Conservation (phyloP, 1,140 invertebrate genomes). For the Tetranychus cinnabarinus region DNA sequence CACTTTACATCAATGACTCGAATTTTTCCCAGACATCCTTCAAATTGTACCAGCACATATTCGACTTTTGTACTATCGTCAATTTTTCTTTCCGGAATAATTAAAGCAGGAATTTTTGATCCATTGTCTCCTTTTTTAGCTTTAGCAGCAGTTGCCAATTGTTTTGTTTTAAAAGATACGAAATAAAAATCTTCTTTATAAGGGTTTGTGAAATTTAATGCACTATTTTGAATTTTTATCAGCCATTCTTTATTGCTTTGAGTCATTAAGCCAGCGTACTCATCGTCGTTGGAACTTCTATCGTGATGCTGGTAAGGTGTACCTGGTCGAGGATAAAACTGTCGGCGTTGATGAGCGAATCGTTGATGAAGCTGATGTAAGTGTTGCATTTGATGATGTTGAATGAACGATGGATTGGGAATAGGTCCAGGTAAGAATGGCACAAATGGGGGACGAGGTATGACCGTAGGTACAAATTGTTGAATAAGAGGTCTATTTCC, state of each 20-base stretch:
- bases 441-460: too few species aligned
- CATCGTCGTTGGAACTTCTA: slow-evolving; percentile 26
- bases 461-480: too few species aligned
- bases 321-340: too few species aligned
- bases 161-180: background rate
- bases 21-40: slow-evolving; percentile 68
- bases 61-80: slow-evolving; percentile 2
- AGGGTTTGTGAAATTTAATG: slow-evolving; percentile 32
- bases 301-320: too few species aligned
- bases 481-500: too few species aligned
- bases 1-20: slow-evolving; percentile 44
- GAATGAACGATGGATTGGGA: too few species aligned
- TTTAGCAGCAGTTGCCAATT: background rate
- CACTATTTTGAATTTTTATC: slow-evolving; percentile 68
- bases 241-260: slow-evolving; percentile 74
- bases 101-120: slow-evolving; percentile 10
- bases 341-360: too few species aligned
- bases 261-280: slow-evolving; percentile 73
- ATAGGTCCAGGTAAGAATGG: too few species aligned
- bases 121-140: background rate
- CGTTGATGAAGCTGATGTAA: too few species aligned
- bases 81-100: slow-evolving; percentile 17
- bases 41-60: slow-evolving; percentile 38
- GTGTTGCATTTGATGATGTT: too few species aligned
- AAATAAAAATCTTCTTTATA: slow-evolving; percentile 28